Base-by-base conservation (phyloP, 2,113 vertebrate genomes). In the Engystomops pustulosus region DNA sequence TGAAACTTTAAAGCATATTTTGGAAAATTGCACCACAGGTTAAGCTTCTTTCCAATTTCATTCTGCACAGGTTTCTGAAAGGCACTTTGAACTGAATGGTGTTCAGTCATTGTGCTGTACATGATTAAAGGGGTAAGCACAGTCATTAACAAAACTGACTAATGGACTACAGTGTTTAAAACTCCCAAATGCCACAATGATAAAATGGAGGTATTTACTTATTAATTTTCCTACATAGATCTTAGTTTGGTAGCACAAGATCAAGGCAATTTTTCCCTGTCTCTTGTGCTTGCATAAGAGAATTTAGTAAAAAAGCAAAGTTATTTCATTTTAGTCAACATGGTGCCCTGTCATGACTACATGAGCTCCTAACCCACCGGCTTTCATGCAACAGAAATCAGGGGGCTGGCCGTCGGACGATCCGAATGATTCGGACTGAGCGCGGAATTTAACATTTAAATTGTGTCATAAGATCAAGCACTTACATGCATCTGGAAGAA, bases 61-160 rank as follows among this genome's bases (percentile, higher is more conserved):
- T 90, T 90, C 72, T 76, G 20, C 76, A 88, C 88, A 81, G 76
- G 65, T 32, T 89, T 91, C 86, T 92, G 90, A 94, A 95, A 94
- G 89, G 88, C 92, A 93, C 91, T 92, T 93, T 91, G 90, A 94
- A 90, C 85, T 89, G 91, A 91, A 87, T 89, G 89, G 91, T 89
- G 65, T 86, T 91, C 86, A 87, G 86, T 89, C 88, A 90, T 85
- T 87, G 85, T 90, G 86, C 84, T 90, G 87, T 70, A 87, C 86
- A 88, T 92, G 91, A 93, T 94, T 92, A 93, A 92, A 91, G 89
- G 88, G 87, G 92, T 90, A 89, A 92, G 79, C 86, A 90, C 18
- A 89, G 87, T 90, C 90, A 93, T 93, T 93, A 94, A 90, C 88
- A 91, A 92, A 92, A 87, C 89, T 93, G 91, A 94, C 86, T 94